phyloP scores from a whole-genome alignment of 2,888 invertebrate genomes.

The Lycia hirtaria region DNA sequence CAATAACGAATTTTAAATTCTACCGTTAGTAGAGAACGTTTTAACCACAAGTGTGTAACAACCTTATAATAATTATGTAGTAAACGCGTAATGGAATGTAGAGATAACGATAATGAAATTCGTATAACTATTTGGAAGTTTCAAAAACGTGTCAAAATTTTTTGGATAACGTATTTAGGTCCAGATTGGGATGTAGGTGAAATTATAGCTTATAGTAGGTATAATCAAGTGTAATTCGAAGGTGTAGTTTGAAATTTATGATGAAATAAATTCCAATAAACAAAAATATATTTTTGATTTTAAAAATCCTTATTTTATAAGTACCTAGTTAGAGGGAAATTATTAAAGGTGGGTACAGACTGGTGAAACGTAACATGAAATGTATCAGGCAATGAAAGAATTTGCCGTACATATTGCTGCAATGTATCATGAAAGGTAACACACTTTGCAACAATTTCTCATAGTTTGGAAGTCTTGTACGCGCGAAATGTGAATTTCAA shows the following conservation, averaged over 20 bases:
- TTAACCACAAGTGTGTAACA: constrained; percentile 32
- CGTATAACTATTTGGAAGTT: constrained; percentile 67
- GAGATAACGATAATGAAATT: constrained; percentile 59
- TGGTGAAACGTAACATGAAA: too few species aligned
- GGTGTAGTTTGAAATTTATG: constrained; percentile 84
- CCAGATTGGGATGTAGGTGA: constrained; percentile 74
- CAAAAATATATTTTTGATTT: constrained; percentile 41
- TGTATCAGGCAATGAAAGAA: too few species aligned
- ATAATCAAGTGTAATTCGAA: constrained; percentile 84
- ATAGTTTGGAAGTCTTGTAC: too few species aligned
- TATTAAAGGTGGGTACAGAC: too few species aligned
- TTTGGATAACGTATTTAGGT: constrained; percentile 64
- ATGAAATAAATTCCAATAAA: constrained; percentile 79
- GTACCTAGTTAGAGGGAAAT: too few species aligned
- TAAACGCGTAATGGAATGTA: constrained; percentile 73
- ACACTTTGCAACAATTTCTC: too few species aligned
- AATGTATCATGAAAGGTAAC: too few species aligned
- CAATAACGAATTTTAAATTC: constrained; percentile 47
- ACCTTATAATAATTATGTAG: constrained; percentile 60
- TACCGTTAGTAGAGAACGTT: constrained; percentile 26
- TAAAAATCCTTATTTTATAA: background rate
- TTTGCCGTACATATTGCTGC: too few species aligned
- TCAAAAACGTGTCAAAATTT: constrained; percentile 82
- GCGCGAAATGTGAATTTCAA: too few species aligned
- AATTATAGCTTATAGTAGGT: constrained; percentile 83